Conservation (phyloP, 2,888 invertebrate species). For the Blastobasis adustella region DNA sequence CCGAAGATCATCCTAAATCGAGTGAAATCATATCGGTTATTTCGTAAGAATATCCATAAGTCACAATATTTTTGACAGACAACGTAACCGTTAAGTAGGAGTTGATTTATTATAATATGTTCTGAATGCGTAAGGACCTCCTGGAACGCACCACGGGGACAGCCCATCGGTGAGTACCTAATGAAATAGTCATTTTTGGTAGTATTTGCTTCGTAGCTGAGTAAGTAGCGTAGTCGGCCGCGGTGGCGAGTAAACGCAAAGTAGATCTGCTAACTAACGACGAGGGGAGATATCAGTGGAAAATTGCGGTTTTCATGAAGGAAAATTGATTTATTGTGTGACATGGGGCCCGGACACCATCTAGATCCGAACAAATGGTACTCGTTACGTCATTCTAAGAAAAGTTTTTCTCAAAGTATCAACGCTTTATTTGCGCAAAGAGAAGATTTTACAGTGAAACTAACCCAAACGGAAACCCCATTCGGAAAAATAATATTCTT, state of each 20-base stretch:
- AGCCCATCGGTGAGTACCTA: slow-evolving; percentile 7
- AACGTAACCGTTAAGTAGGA: slow-evolving; percentile 27
- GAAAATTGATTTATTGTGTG: slow-evolving; percentile 9
- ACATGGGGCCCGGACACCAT: slow-evolving; percentile 29
- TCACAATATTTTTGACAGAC: slow-evolving; percentile 41
- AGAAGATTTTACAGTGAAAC: too few species aligned
- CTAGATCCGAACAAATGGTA: slow-evolving; percentile 33
- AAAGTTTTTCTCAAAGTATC: neutral
- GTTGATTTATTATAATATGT: slow-evolving; percentile 40
- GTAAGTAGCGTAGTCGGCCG: neutral
- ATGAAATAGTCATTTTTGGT: slow-evolving; percentile 2
- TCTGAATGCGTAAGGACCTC: slow-evolving; percentile 27
- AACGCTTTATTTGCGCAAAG: neutral
- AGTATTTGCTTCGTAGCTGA: neutral
- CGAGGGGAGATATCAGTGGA: neutral
- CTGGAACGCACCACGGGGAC: slow-evolving; percentile 2
- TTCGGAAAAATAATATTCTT: too few species aligned
- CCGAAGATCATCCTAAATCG: slow-evolving; percentile 36
- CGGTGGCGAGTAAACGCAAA: slow-evolving; percentile 4
- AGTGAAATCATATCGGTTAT: slow-evolving; percentile 45
- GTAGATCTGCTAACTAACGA: slow-evolving; percentile 4
- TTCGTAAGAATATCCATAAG: slow-evolving; percentile 49
- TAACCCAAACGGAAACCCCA: too few species aligned
- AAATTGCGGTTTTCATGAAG: neutral
- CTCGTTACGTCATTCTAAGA: slow-evolving; percentile 16